phyloP scores from a whole-genome alignment of 2,113 vertebrate genomes.

The Panurus biarmicus region DNA sequence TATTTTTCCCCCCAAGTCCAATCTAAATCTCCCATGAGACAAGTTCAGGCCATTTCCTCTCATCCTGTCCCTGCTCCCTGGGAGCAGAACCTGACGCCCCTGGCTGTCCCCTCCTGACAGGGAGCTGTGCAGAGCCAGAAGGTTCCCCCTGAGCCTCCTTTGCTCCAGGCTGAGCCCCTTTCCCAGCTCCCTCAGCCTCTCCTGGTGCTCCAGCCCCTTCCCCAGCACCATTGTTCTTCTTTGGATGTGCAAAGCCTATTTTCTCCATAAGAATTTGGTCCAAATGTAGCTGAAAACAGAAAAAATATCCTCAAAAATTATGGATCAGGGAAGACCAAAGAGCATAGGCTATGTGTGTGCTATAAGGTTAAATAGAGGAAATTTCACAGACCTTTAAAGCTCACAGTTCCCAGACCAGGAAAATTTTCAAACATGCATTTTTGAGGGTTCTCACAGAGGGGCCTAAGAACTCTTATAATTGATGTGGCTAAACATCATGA shows the following conservation, averaged over 20 bases:
- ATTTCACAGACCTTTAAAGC: background rate
- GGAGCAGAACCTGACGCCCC: fast-evolving
- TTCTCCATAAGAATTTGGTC: background rate
- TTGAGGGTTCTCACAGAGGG: fast-evolving
- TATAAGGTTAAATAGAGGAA: background rate
- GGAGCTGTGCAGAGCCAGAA: background rate
- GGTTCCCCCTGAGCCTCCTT: background rate
- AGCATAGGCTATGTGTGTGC: fast-evolving
- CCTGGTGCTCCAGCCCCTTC: background rate
- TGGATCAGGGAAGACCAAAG: background rate
- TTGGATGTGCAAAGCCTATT: background rate
- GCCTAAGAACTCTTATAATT: background rate
- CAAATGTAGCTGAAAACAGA: background rate
- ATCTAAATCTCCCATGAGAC: background rate
- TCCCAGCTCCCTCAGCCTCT: background rate
- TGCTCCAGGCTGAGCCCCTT: background rate
- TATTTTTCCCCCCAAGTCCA: no score
- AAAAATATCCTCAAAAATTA: background rate
- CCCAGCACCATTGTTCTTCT: background rate
- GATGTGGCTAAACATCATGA: background rate
- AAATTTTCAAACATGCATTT: background rate
- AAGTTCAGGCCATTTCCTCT: fast-evolving
- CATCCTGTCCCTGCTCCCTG: background rate
- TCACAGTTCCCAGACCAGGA: background rate
- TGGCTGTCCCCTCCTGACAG: background rate